phyloP scores from a whole-genome alignment of 1,140 invertebrate species.

The Lasioglossum baleicum region DNA sequence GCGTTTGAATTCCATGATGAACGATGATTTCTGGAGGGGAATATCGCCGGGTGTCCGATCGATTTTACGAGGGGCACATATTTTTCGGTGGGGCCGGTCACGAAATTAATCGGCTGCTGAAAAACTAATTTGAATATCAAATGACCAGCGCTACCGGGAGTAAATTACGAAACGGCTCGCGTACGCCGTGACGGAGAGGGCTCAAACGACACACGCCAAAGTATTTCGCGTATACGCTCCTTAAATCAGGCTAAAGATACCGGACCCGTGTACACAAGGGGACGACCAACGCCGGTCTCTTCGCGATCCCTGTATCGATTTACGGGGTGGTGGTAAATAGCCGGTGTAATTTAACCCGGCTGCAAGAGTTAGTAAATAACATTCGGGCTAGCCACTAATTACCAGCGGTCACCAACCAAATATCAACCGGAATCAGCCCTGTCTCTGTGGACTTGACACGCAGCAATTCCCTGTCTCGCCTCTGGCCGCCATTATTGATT shows the following conservation, averaged over 20 bases:
- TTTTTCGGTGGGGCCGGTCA: not conserved
- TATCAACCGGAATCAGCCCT: slow-evolving; percentile 17
- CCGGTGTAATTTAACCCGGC: slow-evolving; percentile 61
- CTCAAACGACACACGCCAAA: slow-evolving; percentile 43
- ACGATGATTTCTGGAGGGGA: not conserved
- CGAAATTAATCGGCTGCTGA: slow-evolving; percentile 42
- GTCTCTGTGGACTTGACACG: not conserved
- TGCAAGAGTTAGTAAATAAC: slow-evolving; percentile 68
- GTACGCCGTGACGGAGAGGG: slow-evolving; percentile 13
- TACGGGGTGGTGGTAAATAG: slow-evolving; percentile 63
- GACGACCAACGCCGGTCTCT: not conserved
- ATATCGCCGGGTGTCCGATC: not conserved
- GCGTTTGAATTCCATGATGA: too few species aligned
- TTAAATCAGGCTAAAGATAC: slow-evolving; percentile 38
- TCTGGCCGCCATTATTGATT: not conserved
- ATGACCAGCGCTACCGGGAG: slow-evolving; percentile 30
- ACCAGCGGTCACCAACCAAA: slow-evolving; percentile 13
- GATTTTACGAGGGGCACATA: slow-evolving; percentile 3
- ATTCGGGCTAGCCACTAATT: slow-evolving; percentile 45
- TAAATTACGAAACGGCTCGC: slow-evolving; percentile 30
- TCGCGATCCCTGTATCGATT: slow-evolving; percentile 56
- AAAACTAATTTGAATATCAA: slow-evolving; percentile 48
- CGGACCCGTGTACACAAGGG: slow-evolving; percentile 15
- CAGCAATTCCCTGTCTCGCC: not conserved
- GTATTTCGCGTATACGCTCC: slow-evolving; percentile 18